Percentiles rank a stretch among this genome's conserved stretches.
Evolutionary conservation across 2,888 invertebrate species (phyloP).

Genomic region (Eupithecia subumbrata): DNA sequence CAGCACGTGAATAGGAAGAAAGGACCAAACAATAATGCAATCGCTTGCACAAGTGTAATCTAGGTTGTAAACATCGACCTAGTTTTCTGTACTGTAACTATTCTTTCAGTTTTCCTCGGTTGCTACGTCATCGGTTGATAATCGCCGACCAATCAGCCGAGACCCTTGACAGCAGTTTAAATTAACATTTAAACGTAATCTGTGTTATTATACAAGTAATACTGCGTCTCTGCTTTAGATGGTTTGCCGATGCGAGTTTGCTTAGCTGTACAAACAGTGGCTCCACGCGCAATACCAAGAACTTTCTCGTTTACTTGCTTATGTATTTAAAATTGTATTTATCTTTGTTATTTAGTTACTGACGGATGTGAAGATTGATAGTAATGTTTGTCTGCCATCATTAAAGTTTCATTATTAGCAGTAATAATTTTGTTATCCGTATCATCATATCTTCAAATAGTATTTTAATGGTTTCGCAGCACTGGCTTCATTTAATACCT

Average conservation of each 20-base stretch:
- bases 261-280: constrained; percentile 82
- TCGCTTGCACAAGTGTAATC: constrained; percentile 57
- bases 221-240: constrained; percentile 37
- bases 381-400: constrained; percentile 48
- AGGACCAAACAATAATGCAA: constrained; percentile 48
- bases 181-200: constrained; percentile 49
- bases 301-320: constrained; percentile 71
- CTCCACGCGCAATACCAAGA: constrained; percentile 72
- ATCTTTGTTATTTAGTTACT: constrained; percentile 62
- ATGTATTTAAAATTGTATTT: constrained; percentile 66
- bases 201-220: constrained; percentile 35
- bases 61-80: constrained; percentile 67
- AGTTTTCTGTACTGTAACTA: constrained; percentile 60
- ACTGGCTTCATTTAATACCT: neutral
- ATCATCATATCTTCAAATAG: neutral
- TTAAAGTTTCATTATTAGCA: neutral
- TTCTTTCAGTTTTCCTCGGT: constrained; percentile 65
- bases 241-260: constrained; percentile 68
- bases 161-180: constrained; percentile 53
- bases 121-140: constrained; percentile 70
- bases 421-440: neutral
- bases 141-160: constrained; percentile 56
- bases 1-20: constrained; percentile 32
- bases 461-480: neutral
- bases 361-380: constrained; percentile 57